Base-by-base conservation (phyloP, 2,113 vertebrate genomes). In the Epinephelus fuscoguttatus region DNA sequence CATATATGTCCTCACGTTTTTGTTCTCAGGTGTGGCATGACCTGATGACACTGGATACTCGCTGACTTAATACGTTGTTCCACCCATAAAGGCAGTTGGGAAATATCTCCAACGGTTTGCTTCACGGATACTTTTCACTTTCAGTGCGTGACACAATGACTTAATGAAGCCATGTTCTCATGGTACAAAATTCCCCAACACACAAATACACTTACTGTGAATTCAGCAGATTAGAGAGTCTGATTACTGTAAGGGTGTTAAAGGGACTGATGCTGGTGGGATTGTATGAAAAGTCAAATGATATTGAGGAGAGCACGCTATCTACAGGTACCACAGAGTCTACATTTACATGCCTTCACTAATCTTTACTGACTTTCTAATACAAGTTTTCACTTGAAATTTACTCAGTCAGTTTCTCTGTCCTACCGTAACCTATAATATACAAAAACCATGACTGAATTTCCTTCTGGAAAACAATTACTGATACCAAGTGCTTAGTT, bases 1-100 rank as follows among this genome's bases (percentile, higher is more conserved):
- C 53, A 19, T 63, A 17, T 63, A 4, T 11, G 3, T 61, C 47
- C 15, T 27, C 30, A 2, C 6, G n/a, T 70, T 81, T 81, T 80
- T 78, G 60, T 75, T 71, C 61, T 76, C 53, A 85, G 73, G 70
- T 81, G 66, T 68, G 45, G 67, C 59, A 42, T 78, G 52, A 79
- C 53, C 70, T 57, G 18, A 82, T 18, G 78, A 81, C 40, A 91
- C 59, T 75, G 49, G 79, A 90, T 83, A 84, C 30, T 3, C 18
- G 3, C 57, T 89, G 80, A 87, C 73, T 75, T 52, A 75, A 84
- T 75, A 17, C 53, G 56, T 33, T 50, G 59, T 53, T 52, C 69
- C 42, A 70, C 80, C 87, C 84, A 72, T 55, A 30, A 71, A 19
- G 37, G 42, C 79, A 56, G 73, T 5, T 81, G 33, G 27, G 40